Conservation (phyloP, 2,113 vertebrate species). For the Condylura cristata region DNA sequence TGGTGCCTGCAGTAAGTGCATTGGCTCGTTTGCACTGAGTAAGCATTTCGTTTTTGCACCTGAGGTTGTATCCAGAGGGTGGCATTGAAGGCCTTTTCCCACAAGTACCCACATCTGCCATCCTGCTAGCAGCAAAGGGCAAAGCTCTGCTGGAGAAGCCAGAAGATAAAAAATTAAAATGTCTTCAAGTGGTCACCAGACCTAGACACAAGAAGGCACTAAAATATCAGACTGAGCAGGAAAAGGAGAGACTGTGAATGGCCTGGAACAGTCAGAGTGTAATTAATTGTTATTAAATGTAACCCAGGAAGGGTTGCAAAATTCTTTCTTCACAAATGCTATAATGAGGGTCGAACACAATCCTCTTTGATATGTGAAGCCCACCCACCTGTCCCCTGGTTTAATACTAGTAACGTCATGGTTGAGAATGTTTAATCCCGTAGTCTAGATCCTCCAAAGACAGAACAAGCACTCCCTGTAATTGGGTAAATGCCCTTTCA, state of each 20-base stretch:
- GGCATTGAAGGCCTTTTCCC: not conserved
- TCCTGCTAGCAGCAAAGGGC: not conserved
- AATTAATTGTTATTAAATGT: not conserved
- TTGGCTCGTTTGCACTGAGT: not conserved
- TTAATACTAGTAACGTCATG: not conserved
- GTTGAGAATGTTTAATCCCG: too few species aligned
- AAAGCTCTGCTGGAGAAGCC: not conserved
- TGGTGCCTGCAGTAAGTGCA: not conserved
- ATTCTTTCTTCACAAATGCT: not conserved
- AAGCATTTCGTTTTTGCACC: not conserved
- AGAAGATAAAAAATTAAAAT: slow-evolving; percentile 37
- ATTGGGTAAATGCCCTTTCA: not conserved
- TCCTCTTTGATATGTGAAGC: not conserved
- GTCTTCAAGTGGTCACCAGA: not conserved
- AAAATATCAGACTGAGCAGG: slow-evolving; percentile 8
- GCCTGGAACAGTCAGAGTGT: not conserved
- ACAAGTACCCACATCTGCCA: not conserved
- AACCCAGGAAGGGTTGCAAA: not conserved
- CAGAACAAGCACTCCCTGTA: not conserved
- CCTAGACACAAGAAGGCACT: not conserved
- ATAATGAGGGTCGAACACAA: not conserved
- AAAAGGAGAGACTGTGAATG: slow-evolving; percentile 1
- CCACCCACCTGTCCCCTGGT: not conserved
- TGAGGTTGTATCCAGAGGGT: not conserved
- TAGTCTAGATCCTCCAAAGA: not conserved